Evolutionary conservation across 2,888 invertebrate species (phyloP).

Genomic region (Lasioglossum marginatum): DNA sequence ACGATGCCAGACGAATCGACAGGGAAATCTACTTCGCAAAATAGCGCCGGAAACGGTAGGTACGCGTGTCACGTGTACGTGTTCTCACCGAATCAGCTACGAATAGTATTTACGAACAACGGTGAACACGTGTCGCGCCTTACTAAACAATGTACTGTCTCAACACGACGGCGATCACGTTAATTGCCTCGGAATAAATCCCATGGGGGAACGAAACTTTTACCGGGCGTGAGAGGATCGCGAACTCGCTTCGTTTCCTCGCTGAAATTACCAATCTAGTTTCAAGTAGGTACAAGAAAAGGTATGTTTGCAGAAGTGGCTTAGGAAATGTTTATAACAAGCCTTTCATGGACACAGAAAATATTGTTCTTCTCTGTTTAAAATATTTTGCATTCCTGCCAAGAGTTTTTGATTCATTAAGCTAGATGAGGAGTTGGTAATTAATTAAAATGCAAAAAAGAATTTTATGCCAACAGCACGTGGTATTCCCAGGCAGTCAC

Average conservation of each 20-base stretch:
- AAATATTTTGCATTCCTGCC: not conserved
- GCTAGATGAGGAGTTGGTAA: not conserved
- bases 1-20: conserved; percentile 60
- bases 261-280: not conserved
- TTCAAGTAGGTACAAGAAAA: not conserved
- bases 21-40: conserved; percentile 63
- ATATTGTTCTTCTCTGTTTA: not conserved
- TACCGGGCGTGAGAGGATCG: not conserved
- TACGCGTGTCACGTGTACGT: conserved; percentile 67
- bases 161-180: conserved; percentile 54
- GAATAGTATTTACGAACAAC: conserved; percentile 70
- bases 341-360: not conserved
- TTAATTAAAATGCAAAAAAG: conserved; percentile 1
- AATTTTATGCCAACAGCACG: not conserved
- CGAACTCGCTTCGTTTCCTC: not conserved
- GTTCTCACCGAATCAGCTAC: conserved; percentile 66
- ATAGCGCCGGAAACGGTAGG: conserved; percentile 46
- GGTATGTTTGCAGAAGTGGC: not conserved
- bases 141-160: conserved; percentile 58
- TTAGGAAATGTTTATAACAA: not conserved
- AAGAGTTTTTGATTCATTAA: not conserved
- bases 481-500: not conserved
- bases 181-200: conserved; percentile 65
- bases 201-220: conserved; percentile 28
- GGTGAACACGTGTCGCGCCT: conserved; percentile 69